These are phyloP conservation scores for Tamias sibiricus DNA, from an alignment of 2,113 vertebrate genomes.

Conservation along the genomic window DNA sequence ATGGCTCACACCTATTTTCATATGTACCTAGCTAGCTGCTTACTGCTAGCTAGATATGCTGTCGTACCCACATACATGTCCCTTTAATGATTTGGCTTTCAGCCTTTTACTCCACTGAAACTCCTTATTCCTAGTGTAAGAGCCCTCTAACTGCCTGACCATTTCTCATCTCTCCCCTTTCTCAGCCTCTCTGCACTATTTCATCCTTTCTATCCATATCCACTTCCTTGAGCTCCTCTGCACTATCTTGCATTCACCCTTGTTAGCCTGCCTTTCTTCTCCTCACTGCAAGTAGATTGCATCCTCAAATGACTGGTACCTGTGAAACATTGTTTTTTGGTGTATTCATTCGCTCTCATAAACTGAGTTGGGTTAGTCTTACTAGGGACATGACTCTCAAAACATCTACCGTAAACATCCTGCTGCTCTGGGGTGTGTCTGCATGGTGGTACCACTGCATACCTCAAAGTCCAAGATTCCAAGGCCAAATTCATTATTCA, in stretches of 20 bases:
- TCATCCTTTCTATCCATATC: not conserved
- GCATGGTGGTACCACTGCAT: not conserved
- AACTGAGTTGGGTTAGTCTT: not conserved
- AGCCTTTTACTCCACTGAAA: not conserved
- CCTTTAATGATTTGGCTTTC: not conserved
- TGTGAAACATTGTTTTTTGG: not conserved
- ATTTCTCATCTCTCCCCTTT: not conserved
- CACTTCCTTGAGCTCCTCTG: not conserved
- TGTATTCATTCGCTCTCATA: not conserved
- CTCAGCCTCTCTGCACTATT: not conserved
- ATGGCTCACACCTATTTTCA: not conserved
- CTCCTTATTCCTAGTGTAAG: not conserved
- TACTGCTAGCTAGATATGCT: not conserved
- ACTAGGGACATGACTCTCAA: not conserved
- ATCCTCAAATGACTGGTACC: not conserved
- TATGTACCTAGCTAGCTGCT: not conserved
- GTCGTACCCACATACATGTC: fast-evolving
- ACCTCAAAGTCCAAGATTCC: not conserved
- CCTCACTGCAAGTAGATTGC: not conserved
- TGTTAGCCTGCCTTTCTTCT: not conserved
- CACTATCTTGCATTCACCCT: fast-evolving
- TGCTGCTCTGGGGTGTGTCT: not conserved
- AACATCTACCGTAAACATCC: not conserved
- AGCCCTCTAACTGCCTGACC: not conserved
- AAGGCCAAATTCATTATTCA: not conserved